Conservation (phyloP, 2,113 vertebrate genomes). For the Nyctereutes procyonoides region DNA sequence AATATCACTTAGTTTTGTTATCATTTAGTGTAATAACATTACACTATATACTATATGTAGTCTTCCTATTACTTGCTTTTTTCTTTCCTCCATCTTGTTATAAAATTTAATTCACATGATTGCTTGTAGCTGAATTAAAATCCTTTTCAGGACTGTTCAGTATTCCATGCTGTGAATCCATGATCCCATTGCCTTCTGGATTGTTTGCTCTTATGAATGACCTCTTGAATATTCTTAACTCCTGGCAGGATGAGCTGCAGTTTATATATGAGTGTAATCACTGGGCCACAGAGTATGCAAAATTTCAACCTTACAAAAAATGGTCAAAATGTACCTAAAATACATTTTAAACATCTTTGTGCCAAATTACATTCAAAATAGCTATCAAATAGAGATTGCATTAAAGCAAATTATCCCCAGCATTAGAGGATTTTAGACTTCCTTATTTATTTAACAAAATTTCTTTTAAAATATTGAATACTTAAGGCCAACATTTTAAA, state of each 20-base stretch:
- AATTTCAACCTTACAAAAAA: background rate
- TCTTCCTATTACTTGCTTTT: background rate
- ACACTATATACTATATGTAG: background rate
- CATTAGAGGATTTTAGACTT: background rate
- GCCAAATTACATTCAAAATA: background rate
- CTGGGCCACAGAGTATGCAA: background rate
- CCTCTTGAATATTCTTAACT: background rate
- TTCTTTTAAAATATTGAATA: background rate
- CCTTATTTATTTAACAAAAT: background rate
- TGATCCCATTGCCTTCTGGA: background rate
- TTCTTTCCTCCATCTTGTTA: background rate
- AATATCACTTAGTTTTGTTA: background rate
- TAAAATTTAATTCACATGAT: background rate
- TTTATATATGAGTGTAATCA: background rate
- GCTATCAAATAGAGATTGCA: background rate
- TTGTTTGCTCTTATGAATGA: background rate
- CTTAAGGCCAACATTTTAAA: background rate
- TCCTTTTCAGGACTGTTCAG: background rate
- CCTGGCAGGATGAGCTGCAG: background rate
- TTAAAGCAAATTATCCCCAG: background rate
- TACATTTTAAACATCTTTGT: background rate
- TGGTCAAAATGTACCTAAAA: background rate
- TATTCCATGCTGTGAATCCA: background rate
- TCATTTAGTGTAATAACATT: background rate
- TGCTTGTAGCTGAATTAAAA: background rate